Evolutionary conservation across 2,113 vertebrate species (phyloP), one percentile per base, ranked within the genome.

Genomic region (Thunnus thynnus): DNA sequence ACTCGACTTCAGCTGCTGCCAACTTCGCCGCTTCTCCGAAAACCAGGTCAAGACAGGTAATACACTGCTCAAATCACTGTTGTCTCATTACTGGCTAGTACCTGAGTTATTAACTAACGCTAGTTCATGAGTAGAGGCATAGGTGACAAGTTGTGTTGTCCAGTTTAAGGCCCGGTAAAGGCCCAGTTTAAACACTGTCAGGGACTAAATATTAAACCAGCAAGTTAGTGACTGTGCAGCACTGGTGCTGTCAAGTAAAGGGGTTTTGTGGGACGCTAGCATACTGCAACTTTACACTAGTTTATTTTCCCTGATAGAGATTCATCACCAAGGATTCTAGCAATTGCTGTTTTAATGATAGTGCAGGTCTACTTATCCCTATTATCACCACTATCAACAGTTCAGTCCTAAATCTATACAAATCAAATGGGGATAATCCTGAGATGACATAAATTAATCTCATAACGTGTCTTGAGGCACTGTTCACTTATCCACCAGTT

Each of bases 31-130:
- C 74, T 6, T 48, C 89, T 25, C 13, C 13, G 22, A 85, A 82
- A 80, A 82, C 14, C 60, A 62, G 46, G 2, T 20, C 71, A 5
- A 52, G 4, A 63, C 74, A 84, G 90, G 94, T 94, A 89, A 80
- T 3, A 14, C 11, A 14, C 18, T 41, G 16, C 3, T 2, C 3
- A 22, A 14, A 13, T 11, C 17, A 17, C 1, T 11, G 22, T 17
- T 8, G 47, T 52, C 1, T 58, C 11, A 22, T 0, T 3, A 8
- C 12, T 3, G 8, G 55, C 17, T 48, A n/a, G 1, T 30, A 2
- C 27, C 22, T 22, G 6, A 56, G 14, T 61, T 27, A 22, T 14
- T 18, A 50, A 32, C 32, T n/a, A 4, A 30, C 14, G 6, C 4
- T 20, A 32, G 8, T 54, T 16, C 3, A 20, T 17, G 27, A 46